These are phyloP conservation scores for Hoplostethus mediterraneus DNA, from an alignment of 2,797 vertebrate species.

Conservation along the genomic window DNA sequence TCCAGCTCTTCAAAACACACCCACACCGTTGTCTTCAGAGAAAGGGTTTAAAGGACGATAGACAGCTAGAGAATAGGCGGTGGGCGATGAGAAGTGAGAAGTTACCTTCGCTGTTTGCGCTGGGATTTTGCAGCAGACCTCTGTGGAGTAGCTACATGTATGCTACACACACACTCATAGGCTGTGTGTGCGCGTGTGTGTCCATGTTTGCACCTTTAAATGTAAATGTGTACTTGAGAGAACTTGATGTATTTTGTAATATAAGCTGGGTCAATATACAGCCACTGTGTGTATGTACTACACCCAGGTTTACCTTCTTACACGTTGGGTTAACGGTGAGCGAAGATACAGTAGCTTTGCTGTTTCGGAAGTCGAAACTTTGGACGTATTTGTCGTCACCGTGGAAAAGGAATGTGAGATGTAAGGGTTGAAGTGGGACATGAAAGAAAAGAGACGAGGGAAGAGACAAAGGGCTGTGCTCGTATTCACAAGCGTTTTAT, in stretches of 20 bases:
- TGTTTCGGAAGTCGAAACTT: constrained; percentile 43
- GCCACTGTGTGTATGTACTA: too few species aligned
- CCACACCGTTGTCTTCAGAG: constrained; percentile 42
- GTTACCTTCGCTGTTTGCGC: constrained; percentile 45
- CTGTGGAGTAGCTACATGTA: constrained; percentile 18
- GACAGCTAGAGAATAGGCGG: constrained; percentile 39
- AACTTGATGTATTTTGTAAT: background rate
- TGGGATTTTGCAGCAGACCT: constrained; percentile 16
- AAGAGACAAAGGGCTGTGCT: constrained; percentile 53
- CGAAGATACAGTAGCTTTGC: constrained; percentile 1
- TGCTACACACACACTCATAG: constrained; percentile 10
- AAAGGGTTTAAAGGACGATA: constrained; percentile 41
- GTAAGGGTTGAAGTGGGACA: constrained; percentile 58
- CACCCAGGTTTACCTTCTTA: background rate
- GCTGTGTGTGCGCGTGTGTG: background rate
- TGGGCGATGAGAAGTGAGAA: constrained; percentile 47
- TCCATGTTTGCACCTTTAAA: too few species aligned
- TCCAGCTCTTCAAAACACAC: constrained; percentile 40
- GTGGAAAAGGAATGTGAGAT: constrained; percentile 45
- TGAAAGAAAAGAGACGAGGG: constrained; percentile 35
- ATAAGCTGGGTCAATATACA: background rate
- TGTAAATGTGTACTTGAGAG: background rate
- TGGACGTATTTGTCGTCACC: constrained; percentile 51
- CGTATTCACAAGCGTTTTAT: constrained; percentile 52
- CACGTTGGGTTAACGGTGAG: too few species aligned